A percentile compares a stretch with the other conserved stretches of the same genome.
These are phyloP conservation scores for Furcula furcula DNA, from an alignment of 2,888 invertebrate genomes.

Conservation along the genomic window DNA sequence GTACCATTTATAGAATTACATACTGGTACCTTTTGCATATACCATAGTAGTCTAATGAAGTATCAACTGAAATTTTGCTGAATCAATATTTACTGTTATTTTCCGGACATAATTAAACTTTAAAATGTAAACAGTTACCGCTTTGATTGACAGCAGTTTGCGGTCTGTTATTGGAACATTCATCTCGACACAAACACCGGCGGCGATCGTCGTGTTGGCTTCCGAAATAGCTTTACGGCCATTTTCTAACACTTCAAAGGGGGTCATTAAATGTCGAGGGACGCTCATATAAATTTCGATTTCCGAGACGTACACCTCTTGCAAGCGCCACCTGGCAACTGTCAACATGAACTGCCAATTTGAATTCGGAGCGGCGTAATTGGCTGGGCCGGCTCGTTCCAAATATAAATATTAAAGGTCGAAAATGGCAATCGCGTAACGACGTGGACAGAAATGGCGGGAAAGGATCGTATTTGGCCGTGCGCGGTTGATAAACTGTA, in stretches of 20 bases:
- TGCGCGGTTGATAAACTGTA: slow-evolving; percentile 18
- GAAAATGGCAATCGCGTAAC: slow-evolving; percentile 46
- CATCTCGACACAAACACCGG: slow-evolving; percentile 41
- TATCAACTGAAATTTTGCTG: no score
- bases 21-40: no score
- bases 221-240: slow-evolving; percentile 64
- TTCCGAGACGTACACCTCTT: slow-evolving; percentile 44
- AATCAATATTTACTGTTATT: background rate
- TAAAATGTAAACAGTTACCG: slow-evolving; percentile 3
- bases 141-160: slow-evolving; percentile 39
- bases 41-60: no score
- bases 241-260: slow-evolving; percentile 74
- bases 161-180: slow-evolving; percentile 57
- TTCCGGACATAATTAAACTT: background rate
- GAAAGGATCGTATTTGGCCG: slow-evolving; percentile 19
- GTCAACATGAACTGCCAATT: slow-evolving; percentile 72
- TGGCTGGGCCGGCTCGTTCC: slow-evolving; percentile 62
- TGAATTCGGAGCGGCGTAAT: slow-evolving; percentile 59
- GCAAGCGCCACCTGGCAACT: slow-evolving; percentile 63
- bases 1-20: no score
- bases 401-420: slow-evolving; percentile 60
- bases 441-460: slow-evolving; percentile 29
- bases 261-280: slow-evolving; percentile 63
- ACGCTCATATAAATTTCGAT: slow-evolving; percentile 54
- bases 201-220: slow-evolving; percentile 41